Conservation (phyloP, 2,888 invertebrate species). For the Nephrotoma flavescens region DNA sequence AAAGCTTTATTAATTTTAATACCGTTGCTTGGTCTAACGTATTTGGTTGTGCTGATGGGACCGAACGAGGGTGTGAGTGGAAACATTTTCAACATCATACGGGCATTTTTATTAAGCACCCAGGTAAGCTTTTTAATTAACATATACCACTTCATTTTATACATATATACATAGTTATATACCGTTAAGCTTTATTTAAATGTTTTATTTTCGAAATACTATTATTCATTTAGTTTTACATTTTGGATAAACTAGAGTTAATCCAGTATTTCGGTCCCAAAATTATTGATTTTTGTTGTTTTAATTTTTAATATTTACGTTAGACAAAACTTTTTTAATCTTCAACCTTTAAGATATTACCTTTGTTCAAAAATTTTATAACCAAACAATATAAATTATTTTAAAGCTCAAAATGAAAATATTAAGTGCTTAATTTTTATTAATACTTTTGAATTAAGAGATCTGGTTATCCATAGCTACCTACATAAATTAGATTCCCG, state of each 20-base stretch:
- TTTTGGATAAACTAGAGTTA: not conserved
- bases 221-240: not conserved
- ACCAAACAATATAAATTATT: too few relatives aligned
- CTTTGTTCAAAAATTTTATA: too few relatives aligned
- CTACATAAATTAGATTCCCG: too few relatives aligned
- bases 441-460: too few relatives aligned
- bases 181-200: not conserved
- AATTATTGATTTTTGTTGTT: not conserved
- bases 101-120: constrained; percentile 73
- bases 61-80: constrained; percentile 62
- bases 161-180: not conserved
- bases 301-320: not conserved
- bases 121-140: constrained; percentile 47
- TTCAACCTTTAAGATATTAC: too few relatives aligned
- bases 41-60: constrained; percentile 69
- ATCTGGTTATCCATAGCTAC: too few relatives aligned
- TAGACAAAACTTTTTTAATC: not conserved
- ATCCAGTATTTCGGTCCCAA: not conserved
- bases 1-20: constrained; percentile 84
- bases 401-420: too few relatives aligned
- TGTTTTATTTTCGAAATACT: not conserved
- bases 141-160: not conserved
- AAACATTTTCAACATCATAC: constrained; percentile 59
- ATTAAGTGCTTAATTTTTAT: too few relatives aligned
- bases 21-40: constrained; percentile 85